Evolutionary conservation across 2,888 invertebrate species (phyloP).

Genomic region (Trachelus iudaicus): DNA sequence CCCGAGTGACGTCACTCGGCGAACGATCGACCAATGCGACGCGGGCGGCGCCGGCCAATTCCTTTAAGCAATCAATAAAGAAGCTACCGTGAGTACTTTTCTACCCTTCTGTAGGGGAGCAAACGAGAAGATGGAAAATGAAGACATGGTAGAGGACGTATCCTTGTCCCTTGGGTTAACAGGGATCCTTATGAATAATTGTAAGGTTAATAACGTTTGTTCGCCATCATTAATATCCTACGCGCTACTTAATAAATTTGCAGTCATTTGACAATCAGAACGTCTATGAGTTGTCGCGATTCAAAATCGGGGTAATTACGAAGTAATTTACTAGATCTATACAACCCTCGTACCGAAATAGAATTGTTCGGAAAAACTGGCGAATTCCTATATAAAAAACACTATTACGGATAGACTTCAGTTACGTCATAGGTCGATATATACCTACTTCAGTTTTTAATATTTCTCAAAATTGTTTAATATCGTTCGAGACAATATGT

Average conservation of each 20-base stretch:
- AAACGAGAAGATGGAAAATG: constrained; percentile 8
- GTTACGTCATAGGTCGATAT: neutral
- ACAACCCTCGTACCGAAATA: neutral
- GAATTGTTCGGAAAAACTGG: neutral
- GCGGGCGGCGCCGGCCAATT: constrained; percentile 62
- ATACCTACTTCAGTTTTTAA: neutral
- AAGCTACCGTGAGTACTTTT: constrained; percentile 24
- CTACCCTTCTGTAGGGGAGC: constrained; percentile 7
- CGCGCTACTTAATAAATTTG: neutral
- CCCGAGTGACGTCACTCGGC: constrained; percentile 27
- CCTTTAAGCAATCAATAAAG: constrained; percentile 56
- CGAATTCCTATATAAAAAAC: neutral
- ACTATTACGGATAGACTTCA: neutral
- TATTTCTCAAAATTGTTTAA: neutral
- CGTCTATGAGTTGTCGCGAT: neutral
- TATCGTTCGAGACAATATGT: neutral
- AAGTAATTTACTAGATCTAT: neutral
- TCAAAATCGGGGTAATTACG: neutral
- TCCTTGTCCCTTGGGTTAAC: neutral
- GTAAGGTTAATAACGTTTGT: neutral
- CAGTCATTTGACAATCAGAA: neutral
- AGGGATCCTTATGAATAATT: neutral
- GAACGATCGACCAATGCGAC: constrained; percentile 59
- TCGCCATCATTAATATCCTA: neutral
- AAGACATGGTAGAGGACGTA: neutral